Evolutionary conservation across 2,797 vertebrate species (phyloP).

Genomic region (Melanotaenia nigrans): DNA sequence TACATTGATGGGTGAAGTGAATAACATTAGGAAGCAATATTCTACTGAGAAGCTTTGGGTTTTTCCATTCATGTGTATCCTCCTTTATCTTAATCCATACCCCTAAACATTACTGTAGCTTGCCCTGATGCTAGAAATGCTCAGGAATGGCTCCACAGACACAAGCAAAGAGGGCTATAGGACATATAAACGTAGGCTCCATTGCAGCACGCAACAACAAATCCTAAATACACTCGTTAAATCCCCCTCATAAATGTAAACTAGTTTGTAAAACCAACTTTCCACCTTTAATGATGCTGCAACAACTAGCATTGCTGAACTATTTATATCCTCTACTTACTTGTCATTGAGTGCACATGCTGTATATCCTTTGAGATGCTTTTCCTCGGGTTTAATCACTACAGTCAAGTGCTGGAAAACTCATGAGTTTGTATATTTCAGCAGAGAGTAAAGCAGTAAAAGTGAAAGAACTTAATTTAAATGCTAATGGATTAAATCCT

Average conservation of each 20-base stretch:
- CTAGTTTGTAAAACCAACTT: neutral
- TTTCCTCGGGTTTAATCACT: constrained; percentile 40
- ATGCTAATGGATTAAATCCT: constrained; percentile 15
- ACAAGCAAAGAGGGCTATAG: neutral
- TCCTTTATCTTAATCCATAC: neutral
- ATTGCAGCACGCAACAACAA: neutral
- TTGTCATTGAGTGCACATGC: constrained; percentile 32
- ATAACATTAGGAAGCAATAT: neutral
- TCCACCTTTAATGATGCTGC: neutral
- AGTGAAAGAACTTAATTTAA: constrained; percentile 5
- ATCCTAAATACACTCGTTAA: neutral
- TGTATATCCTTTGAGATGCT: constrained; percentile 29
- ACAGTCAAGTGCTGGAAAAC: constrained; percentile 19
- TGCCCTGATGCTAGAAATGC: neutral
- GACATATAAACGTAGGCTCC: no score
- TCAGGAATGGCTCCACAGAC: neutral
- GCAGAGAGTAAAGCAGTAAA: constrained; percentile 2
- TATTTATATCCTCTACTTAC: constrained; percentile 25
- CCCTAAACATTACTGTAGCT: neutral
- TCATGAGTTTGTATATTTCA: constrained; percentile 3
- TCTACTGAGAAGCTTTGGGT: neutral
- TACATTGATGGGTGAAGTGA: neutral
- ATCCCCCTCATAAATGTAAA: constrained; percentile 7
- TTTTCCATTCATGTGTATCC: neutral
- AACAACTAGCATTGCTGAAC: constrained; percentile 1